A percentile compares a stretch with the other conserved stretches of the same genome.
phyloP scores from a whole-genome alignment of 92 coral and sea anemone species.

The Palythoa grandis region DNA sequence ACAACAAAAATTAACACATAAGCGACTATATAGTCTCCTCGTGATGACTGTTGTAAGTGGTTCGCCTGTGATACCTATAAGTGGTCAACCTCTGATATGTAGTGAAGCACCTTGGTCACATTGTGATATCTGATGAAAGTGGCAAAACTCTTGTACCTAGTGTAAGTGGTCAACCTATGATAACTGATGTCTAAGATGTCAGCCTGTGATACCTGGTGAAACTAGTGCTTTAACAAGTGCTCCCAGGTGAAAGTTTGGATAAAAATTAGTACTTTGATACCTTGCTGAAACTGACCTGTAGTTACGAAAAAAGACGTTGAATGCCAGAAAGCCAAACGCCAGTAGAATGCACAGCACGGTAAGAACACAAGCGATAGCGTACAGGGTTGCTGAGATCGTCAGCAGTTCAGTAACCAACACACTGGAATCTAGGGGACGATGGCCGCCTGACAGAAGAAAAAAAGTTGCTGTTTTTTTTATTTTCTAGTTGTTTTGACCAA shows the following conservation, averaged over 20 bases:
- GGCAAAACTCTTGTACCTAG: too few relatives aligned
- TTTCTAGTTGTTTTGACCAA: background rate
- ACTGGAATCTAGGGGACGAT: constrained; percentile 57
- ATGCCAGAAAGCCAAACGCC: constrained; percentile 62
- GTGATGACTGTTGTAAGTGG: background rate
- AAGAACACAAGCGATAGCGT: constrained; percentile 50
- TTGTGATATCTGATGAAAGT: too few relatives aligned
- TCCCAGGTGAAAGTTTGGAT: background rate
- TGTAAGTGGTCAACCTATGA: too few relatives aligned
- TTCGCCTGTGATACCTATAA: background rate
- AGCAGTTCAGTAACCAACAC: constrained; percentile 30
- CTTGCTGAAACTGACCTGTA: constrained; percentile 50
- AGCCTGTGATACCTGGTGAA: too few relatives aligned
- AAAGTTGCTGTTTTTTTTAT: background rate
- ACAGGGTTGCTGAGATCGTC: constrained; percentile 62
- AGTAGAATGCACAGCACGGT: constrained; percentile 57
- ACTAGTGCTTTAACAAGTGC: too few relatives aligned
- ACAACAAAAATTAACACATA: background rate
- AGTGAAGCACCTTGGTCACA: too few relatives aligned
- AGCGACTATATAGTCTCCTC: background rate
- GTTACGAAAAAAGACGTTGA: constrained; percentile 67
- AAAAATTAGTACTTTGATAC: too few relatives aligned
- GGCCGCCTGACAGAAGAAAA: constrained; percentile 38
- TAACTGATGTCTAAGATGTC: too few relatives aligned
- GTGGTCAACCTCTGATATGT: too few relatives aligned